A percentile compares a stretch with the other conserved stretches of the same genome.
Evolutionary conservation across 2,888 invertebrate species (phyloP).

Genomic region (Lamproptera curius): DNA sequence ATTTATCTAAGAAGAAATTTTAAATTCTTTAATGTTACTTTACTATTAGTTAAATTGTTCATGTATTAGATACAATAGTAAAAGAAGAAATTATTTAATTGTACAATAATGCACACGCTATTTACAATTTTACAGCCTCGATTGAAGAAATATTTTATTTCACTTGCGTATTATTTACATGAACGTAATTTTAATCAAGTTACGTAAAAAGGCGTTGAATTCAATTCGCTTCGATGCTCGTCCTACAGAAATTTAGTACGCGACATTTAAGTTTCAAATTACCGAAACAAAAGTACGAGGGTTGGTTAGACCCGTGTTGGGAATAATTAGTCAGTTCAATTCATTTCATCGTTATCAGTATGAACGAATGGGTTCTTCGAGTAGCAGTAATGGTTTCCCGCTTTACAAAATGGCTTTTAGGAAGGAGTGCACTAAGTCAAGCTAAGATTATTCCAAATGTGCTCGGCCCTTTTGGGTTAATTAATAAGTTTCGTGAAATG

Average conservation of each 20-base stretch:
- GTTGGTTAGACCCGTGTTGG: conserved; percentile 3
- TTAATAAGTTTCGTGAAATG: conserved; percentile 14
- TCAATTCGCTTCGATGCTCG: too few relatives aligned
- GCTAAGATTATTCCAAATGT: conserved; percentile 18
- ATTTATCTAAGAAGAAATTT: too few relatives aligned
- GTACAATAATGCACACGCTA: too few relatives aligned
- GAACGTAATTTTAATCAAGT: too few relatives aligned
- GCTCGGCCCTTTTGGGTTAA: conserved; percentile 13
- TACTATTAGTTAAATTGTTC: too few relatives aligned
- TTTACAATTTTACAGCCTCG: too few relatives aligned
- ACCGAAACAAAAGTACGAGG: conserved; percentile 11
- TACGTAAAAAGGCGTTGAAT: too few relatives aligned
- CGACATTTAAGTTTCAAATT: conserved; percentile 3
- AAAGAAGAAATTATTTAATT: too few relatives aligned
- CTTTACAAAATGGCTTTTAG: conserved; percentile 12
- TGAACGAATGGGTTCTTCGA: conserved; percentile 10
- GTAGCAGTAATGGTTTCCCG: conserved; percentile 6
- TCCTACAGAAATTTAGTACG: background rate
- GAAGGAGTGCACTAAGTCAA: conserved; percentile 12
- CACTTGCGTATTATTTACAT: too few relatives aligned
- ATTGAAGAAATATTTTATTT: too few relatives aligned
- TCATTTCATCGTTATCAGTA: conserved; percentile 16
- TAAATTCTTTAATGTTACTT: too few relatives aligned
- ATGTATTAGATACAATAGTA: too few relatives aligned
- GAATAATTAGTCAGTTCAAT: conserved; percentile 15